Evolutionary conservation across 2,113 vertebrate genomes (phyloP).

Genomic region (Tapirus terrestris): DNA sequence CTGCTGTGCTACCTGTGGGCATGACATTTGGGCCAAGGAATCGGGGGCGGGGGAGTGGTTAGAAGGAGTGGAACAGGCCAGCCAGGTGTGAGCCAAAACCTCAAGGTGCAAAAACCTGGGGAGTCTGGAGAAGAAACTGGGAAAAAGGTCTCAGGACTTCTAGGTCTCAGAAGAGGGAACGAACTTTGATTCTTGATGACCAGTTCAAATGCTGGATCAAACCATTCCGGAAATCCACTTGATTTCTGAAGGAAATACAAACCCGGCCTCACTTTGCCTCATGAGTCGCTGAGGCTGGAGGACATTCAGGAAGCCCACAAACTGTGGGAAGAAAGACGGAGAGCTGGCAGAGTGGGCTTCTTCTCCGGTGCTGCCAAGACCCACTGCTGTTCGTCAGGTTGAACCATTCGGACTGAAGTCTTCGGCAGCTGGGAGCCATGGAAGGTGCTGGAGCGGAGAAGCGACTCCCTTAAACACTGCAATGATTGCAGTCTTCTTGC

Average conservation of each 20-base stretch:
- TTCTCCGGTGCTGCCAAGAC: not conserved
- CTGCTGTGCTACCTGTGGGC: not conserved
- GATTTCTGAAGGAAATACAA: not conserved
- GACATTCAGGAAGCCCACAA: not conserved
- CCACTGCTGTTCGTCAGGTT: no score
- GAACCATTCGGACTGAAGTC: not conserved
- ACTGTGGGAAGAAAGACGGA: not conserved
- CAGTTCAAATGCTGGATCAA: not conserved
- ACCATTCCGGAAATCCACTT: not conserved
- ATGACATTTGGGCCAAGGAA: not conserved
- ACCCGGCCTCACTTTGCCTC: not conserved
- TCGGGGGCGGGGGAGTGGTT: not conserved
- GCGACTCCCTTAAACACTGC: accelerated
- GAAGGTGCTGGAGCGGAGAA: not conserved
- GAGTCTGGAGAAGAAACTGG: not conserved
- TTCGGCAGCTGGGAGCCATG: not conserved
- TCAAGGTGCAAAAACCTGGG: not conserved
- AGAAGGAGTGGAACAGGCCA: not conserved
- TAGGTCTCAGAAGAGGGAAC: not conserved
- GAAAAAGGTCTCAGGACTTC: not conserved
- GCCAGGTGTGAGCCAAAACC: not conserved
- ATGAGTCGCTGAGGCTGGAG: not conserved
- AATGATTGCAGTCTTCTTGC: not conserved
- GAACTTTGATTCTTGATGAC: not conserved
- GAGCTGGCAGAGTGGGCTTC: not conserved